These are phyloP conservation scores for Zhuqinia jingwanae DNA, from an alignment of 2,888 invertebrate genomes.

Conservation along the genomic window DNA sequence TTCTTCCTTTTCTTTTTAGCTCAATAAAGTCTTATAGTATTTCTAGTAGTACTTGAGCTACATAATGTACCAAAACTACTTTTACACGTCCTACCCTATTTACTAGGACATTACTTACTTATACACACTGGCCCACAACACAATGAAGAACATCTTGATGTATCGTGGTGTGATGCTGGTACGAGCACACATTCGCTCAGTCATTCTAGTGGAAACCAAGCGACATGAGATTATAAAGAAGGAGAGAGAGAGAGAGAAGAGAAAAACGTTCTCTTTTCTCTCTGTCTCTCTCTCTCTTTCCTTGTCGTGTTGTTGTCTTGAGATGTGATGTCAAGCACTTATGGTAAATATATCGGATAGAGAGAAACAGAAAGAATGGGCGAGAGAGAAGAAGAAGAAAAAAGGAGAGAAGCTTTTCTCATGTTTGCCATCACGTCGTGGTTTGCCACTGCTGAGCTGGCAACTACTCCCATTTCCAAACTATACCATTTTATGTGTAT, in stretches of 20 bases:
- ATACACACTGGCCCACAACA: constrained; percentile 22
- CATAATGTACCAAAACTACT: constrained; percentile 4
- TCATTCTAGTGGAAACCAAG: constrained; percentile 59
- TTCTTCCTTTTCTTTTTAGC: constrained; percentile 25
- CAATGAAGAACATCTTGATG: constrained; percentile 55
- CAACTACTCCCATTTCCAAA: constrained; percentile 41
- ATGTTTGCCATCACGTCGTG: constrained; percentile 69
- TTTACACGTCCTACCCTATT: constrained; percentile 36
- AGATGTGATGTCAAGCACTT: constrained; percentile 68
- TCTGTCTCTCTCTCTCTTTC: constrained; percentile 15
- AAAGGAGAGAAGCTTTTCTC: constrained; percentile 56
- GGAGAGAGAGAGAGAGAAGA: no score
- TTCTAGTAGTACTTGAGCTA: constrained; percentile 34
- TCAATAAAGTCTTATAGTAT: constrained; percentile 3
- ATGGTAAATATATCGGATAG: constrained; percentile 41
- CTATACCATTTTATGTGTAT: constrained; percentile 2
- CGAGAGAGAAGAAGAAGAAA: background rate
- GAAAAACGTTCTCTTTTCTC: constrained; percentile 14
- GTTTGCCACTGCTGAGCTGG: constrained; percentile 71
- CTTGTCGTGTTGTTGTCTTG: constrained; percentile 61
- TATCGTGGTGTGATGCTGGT: constrained; percentile 46
- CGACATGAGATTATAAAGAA: constrained; percentile 65
- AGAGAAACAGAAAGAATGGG: background rate
- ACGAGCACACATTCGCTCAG: constrained; percentile 51
- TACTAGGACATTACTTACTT: constrained; percentile 27